These are phyloP conservation scores for Bhutanitis thaidina DNA, from an alignment of 2,888 invertebrate genomes.

Conservation along the genomic window DNA sequence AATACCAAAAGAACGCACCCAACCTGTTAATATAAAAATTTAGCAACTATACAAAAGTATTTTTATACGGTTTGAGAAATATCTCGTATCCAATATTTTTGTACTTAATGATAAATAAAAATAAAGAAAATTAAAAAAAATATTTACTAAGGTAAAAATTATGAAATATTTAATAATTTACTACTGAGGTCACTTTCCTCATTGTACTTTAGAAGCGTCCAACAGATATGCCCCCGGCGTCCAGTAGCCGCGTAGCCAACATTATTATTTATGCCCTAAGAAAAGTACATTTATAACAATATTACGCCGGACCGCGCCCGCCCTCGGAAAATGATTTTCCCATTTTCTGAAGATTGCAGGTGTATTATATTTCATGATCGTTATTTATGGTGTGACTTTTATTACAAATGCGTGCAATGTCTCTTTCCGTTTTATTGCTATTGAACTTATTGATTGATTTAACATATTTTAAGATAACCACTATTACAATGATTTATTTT, in stretches of 20 bases:
- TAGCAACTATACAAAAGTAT: no score
- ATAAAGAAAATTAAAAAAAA: no score
- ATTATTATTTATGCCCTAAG: slow-evolving; percentile 77
- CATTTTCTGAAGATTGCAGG: slow-evolving; percentile 79
- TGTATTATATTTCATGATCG: slow-evolving; percentile 80
- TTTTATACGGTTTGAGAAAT: no score
- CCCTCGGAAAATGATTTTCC: slow-evolving; percentile 78
- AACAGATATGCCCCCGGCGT: slow-evolving; percentile 32
- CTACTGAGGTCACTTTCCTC: slow-evolving; percentile 14
- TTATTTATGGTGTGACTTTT: slow-evolving; percentile 79
- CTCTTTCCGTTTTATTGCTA: slow-evolving; percentile 75
- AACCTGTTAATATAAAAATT: no score
- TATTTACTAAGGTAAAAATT: no score
- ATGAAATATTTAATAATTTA: no score
- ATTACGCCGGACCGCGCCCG: slow-evolving; percentile 77
- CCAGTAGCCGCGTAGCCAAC: slow-evolving; percentile 52
- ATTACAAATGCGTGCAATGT: slow-evolving; percentile 79
- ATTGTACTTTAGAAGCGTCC: slow-evolving; percentile 25
- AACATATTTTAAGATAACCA: no score
- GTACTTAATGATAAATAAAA: no score
- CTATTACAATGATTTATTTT: no score
- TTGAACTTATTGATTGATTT: slow-evolving; percentile 50
- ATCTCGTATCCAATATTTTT: no score
- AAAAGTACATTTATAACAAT: slow-evolving; percentile 80
- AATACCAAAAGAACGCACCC: no score